Percentiles rank a stretch among this genome's conserved stretches.
These are phyloP conservation scores for Perodicticus potto DNA, from an alignment of 2,797 vertebrate genomes.

Conservation along the genomic window DNA sequence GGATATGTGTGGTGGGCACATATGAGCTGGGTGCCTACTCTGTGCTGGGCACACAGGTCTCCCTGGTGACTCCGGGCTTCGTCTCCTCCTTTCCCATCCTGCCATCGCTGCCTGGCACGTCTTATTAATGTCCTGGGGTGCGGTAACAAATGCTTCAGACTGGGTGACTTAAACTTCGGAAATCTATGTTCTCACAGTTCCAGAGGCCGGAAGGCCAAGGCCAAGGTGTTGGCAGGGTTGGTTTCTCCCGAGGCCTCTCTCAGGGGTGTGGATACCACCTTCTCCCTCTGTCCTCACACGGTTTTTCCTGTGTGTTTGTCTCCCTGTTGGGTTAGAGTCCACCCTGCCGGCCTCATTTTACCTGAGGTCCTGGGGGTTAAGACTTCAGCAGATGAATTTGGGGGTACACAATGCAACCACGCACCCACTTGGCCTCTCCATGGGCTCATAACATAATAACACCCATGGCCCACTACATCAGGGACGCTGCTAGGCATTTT, in stretches of 20 bases:
- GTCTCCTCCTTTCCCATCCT: not conserved
- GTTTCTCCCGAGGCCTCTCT: not conserved
- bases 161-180: not conserved
- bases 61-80: not conserved
- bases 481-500: not conserved
- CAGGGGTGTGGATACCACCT: fast-evolving
- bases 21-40: not conserved
- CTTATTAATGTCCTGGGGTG: fast-evolving
- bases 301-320: not conserved
- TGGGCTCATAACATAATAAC: not conserved
- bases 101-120: fast-evolving
- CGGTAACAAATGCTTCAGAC: fast-evolving
- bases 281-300: fast-evolving
- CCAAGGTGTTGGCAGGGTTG: not conserved
- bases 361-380: too few species aligned
- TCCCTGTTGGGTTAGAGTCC: not conserved
- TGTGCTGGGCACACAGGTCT: not conserved
- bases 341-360: not conserved
- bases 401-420: too few species aligned
- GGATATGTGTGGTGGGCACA: not conserved
- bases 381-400: not conserved
- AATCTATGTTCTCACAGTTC: not conserved
- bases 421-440: not conserved
- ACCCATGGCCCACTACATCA: fast-evolving
- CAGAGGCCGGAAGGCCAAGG: not conserved